A percentile compares a stretch with the other conserved stretches of the same genome.
Conservation (phyloP, 2,113 vertebrate species). For the Pogonocichla stellata region DNA sequence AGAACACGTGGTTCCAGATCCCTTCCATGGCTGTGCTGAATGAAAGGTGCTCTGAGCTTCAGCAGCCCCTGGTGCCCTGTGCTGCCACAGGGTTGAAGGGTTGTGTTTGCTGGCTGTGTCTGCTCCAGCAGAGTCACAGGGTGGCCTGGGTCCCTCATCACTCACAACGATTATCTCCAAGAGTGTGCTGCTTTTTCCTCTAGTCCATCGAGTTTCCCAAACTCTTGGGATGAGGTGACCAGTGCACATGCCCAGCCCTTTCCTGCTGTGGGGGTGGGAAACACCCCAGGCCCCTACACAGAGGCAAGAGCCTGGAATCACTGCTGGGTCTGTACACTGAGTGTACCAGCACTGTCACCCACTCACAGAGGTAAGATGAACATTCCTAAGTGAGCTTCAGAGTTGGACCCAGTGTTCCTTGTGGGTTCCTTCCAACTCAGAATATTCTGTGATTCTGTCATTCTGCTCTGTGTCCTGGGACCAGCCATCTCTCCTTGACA, state of each 20-base stretch:
- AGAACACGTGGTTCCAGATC: accelerated
- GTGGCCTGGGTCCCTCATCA: not conserved
- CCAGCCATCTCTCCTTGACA: too few relatives aligned
- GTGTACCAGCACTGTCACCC: not conserved
- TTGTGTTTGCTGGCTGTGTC: not conserved
- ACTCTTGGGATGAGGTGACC: not conserved
- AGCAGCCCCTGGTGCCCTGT: not conserved
- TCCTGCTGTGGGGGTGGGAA: not conserved
- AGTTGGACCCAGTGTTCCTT: accelerated
- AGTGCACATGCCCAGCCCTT: not conserved
- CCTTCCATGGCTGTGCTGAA: not conserved
- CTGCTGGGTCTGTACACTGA: not conserved
- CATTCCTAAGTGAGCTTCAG: not conserved
- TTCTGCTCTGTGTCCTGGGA: not conserved
- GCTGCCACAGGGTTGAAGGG: accelerated
- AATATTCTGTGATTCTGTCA: not conserved
- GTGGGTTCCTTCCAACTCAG: not conserved
- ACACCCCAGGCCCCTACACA: not conserved
- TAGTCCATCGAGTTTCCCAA: accelerated
- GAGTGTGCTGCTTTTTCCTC: not conserved
- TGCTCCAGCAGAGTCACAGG: not conserved
- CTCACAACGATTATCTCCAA: accelerated
- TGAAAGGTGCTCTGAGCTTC: not conserved
- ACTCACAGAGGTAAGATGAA: not conserved
- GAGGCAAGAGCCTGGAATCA: not conserved